Evolutionary conservation across 2,113 vertebrate genomes (phyloP).

Genomic region (Pelecanus crispus): DNA sequence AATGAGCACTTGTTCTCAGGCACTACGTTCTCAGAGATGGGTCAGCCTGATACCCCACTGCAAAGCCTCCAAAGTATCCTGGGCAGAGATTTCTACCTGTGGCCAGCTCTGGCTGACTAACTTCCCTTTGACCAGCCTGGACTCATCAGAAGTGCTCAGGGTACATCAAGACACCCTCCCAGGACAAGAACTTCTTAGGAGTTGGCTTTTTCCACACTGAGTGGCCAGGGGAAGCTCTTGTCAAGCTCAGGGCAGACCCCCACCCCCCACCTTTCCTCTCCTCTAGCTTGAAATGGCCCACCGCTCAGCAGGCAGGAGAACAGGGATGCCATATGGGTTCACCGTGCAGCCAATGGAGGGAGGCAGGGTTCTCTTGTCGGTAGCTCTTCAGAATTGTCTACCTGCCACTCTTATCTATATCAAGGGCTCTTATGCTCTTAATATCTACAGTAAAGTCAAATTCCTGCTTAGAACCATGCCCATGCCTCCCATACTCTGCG

Average conservation of each 20-base stretch:
- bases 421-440: background rate
- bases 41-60: background rate
- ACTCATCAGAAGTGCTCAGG: background rate
- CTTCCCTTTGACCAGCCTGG: background rate
- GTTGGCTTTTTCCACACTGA: background rate
- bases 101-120: background rate
- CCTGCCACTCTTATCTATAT: background rate
- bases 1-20: background rate
- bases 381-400: background rate
- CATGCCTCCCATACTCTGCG: background rate
- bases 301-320: background rate
- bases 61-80: background rate
- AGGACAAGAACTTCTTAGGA: background rate
- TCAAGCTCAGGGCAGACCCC: background rate
- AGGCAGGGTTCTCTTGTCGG: background rate
- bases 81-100: background rate
- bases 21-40: background rate
- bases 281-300: background rate
- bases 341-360: background rate
- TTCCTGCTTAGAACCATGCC: background rate
- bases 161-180: background rate
- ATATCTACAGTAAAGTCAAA: background rate
- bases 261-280: background rate
- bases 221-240: background rate
- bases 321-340: background rate